phyloP scores from a whole-genome alignment of 1,140 invertebrate species.

The Cyclargus thomasi region DNA sequence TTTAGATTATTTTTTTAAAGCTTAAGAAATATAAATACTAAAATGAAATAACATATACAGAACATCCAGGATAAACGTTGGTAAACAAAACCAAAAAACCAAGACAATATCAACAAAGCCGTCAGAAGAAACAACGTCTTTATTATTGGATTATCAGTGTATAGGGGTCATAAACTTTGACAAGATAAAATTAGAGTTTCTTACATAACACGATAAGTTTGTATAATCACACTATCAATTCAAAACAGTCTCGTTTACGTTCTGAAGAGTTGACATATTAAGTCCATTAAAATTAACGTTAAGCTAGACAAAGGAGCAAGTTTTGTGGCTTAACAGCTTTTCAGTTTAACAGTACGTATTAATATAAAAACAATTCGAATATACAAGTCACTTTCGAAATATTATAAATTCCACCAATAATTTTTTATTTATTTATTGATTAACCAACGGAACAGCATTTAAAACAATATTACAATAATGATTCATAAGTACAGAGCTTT shows the following conservation, averaged over 20 bases:
- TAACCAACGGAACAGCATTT: too few relatives aligned
- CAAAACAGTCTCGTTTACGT: neutral
- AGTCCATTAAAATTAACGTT: neutral
- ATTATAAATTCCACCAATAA: too few relatives aligned
- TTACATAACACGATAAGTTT: neutral
- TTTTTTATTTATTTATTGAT: too few relatives aligned
- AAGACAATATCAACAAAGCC: neutral
- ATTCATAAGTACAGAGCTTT: too few relatives aligned
- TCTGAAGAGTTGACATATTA: neutral
- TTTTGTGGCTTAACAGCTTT: neutral
- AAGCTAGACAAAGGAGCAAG: neutral
- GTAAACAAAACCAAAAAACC: neutral
- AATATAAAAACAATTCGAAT: too few relatives aligned
- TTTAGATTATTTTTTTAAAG: too few relatives aligned
- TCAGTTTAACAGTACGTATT: too few relatives aligned
- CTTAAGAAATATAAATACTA: too few relatives aligned
- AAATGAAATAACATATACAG: too few relatives aligned
- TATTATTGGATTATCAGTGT: constrained; percentile 19
- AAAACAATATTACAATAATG: too few relatives aligned
- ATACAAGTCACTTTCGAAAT: too few relatives aligned
- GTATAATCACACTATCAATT: neutral
- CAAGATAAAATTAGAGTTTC: constrained; percentile 11
- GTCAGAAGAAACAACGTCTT: neutral
- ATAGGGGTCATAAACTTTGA: constrained; percentile 27
- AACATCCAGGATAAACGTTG: too few relatives aligned